Conservation (phyloP, 2,797 vertebrate genomes). For the Lycodopsis pacificus region DNA sequence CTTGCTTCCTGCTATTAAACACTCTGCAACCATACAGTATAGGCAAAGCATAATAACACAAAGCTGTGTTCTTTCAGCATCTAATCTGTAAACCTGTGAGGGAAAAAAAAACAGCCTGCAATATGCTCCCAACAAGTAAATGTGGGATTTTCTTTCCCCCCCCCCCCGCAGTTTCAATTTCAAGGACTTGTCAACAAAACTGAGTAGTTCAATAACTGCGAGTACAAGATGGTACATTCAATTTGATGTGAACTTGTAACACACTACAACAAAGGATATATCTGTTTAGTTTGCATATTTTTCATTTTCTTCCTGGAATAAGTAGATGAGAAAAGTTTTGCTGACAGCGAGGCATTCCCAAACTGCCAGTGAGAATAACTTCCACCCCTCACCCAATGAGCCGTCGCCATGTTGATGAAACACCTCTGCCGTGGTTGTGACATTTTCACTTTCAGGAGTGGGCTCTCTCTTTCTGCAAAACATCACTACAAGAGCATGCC, state of each 20-base stretch:
- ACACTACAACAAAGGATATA: not conserved
- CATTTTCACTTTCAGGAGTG: conserved; percentile 50
- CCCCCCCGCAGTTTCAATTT: not conserved
- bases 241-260: conserved; percentile 20
- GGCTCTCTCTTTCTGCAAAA: conserved; percentile 30
- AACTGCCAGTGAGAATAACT: conserved; percentile 48
- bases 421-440: conserved; percentile 49
- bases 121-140: conserved; percentile 5
- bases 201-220: conserved; percentile 18
- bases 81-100: conserved; percentile 26
- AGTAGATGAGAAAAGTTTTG: conserved; percentile 42
- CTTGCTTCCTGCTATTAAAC: conserved; percentile 48
- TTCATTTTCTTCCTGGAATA: conserved; percentile 30
- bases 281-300: conserved; percentile 40
- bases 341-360: conserved; percentile 41
- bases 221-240: not conserved
- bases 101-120: not conserved
- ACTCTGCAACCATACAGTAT: conserved; percentile 29
- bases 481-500: conserved; percentile 27
- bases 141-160: not conserved
- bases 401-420: conserved; percentile 62
- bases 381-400: conserved; percentile 43
- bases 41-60: conserved; percentile 33
- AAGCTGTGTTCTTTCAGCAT: conserved; percentile 39
- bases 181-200: conserved; percentile 15